These are phyloP conservation scores for Chionodraco myersi DNA, from an alignment of 2,113 vertebrate species.

Conservation along the genomic window DNA sequence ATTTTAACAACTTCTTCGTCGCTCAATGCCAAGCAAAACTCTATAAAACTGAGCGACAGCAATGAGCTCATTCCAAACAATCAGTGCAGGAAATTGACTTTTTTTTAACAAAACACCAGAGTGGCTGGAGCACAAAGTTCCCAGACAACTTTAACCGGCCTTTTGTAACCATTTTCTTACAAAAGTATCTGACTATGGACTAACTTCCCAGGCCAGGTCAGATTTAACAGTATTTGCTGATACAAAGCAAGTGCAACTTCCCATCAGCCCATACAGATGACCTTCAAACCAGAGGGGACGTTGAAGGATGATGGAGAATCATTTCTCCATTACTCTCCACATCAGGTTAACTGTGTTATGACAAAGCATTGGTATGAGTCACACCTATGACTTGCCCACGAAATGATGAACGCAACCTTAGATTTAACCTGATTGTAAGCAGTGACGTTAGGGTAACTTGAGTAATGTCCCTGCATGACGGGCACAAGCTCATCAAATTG, in stretches of 20 bases:
- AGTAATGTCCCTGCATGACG: conserved; percentile 34
- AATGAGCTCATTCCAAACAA: conserved; percentile 47
- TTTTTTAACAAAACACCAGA: conserved; percentile 20
- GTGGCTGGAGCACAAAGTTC: background rate
- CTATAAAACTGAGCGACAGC: conserved; percentile 32
- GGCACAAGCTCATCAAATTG: conserved; percentile 34
- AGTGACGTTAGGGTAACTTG: conserved; percentile 28
- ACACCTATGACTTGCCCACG: conserved; percentile 24
- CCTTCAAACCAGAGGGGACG: conserved; percentile 16
- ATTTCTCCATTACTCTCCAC: conserved; percentile 2
- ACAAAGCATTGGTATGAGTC: conserved; percentile 54
- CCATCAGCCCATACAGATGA: background rate
- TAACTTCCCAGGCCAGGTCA: background rate
- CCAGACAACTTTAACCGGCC: background rate
- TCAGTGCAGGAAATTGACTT: conserved; percentile 43
- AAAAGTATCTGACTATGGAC: no score
- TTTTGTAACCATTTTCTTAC: background rate
- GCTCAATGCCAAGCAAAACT: conserved; percentile 45
- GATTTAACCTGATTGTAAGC: conserved; percentile 31
- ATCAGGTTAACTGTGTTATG: conserved; percentile 24
- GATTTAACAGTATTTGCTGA: background rate
- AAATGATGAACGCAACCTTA: conserved; percentile 28
- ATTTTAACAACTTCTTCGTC: conserved; percentile 38
- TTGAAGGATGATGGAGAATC: conserved; percentile 14
- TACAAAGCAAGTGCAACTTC: background rate